Evolutionary conservation across 2,797 vertebrate genomes (phyloP), one percentile per base, ranked within the genome.

Genomic region (Sebastes steindachneri): DNA sequence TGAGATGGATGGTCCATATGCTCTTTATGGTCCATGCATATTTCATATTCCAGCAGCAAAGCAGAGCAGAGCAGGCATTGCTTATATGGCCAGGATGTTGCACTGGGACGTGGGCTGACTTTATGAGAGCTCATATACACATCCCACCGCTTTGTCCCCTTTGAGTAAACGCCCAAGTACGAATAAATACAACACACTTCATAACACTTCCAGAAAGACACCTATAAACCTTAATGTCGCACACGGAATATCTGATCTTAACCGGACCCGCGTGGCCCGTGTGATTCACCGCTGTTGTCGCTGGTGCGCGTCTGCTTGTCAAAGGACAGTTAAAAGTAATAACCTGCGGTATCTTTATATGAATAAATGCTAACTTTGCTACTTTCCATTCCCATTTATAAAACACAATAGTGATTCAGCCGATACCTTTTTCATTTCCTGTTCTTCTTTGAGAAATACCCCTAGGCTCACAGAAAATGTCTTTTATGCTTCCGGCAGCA

Each of bases 1-100:
- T 93, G 91, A 93, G 92, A 95, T 92, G 77, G 93, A 94, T 95
- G 94, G 92, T 92, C 94, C 93, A 93, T 94, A 95, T 95, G 94
- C 91, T 94, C 92, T 94, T 95, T 94, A 94, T 94, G 88, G 87
- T 83, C 90, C 87, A 94, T 95, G 93, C 94, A 95, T 95, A 94
- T 94, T 95, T 95, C 92, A 95, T 95, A 92, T 93, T 93, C 80
- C 86, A 90, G 90, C 84, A 88, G 91, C 87, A 87, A 76, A 87
- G 91, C 88, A 86, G 89, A 86, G 81, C 87, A 75, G 89, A 84
- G 90, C 89, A 90, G 84, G 79, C 87, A 85, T 86, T 87, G 86
- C 91, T 93, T 93, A 92, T 90, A 91, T 84, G 88, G 90, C 84
- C 89, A 87, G 89, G 91, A 92, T 92, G 92, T 93, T 93, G 91